Conservation (phyloP, 2,113 vertebrate species). For the Pygoscelis antarcticus region DNA sequence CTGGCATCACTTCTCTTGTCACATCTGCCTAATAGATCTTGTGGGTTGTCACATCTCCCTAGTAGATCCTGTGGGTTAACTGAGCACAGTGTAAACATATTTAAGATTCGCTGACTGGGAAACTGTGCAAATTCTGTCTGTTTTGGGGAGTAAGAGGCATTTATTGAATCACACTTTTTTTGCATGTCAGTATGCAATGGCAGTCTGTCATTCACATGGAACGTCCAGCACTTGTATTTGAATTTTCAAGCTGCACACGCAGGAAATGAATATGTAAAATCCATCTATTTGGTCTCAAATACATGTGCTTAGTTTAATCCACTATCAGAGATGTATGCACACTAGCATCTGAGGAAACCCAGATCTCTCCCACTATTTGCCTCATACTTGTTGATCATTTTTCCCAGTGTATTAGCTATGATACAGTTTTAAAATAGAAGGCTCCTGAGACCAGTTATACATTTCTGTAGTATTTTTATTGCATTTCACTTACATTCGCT, state of each 20-base stretch:
- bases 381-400: neutral
- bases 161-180: neutral
- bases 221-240: neutral
- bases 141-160: neutral
- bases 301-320: neutral
- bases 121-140: neutral
- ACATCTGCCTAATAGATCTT: neutral
- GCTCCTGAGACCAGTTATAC: neutral
- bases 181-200: neutral
- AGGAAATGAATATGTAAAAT: neutral
- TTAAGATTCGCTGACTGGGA: neutral
- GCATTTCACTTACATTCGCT: neutral
- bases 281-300: neutral
- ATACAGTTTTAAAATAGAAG: neutral
- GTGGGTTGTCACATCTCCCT: neutral
- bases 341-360: neutral
- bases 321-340: neutral
- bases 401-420: neutral
- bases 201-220: neutral
- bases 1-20: neutral
- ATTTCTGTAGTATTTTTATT: neutral
- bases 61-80: neutral
- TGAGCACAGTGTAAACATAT: neutral
- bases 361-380: neutral
- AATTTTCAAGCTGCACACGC: neutral